Percentiles rank a stretch among this genome's conserved stretches.
phyloP scores from a whole-genome alignment of 2,797 vertebrate genomes.

The Poeciliopsis infans region DNA sequence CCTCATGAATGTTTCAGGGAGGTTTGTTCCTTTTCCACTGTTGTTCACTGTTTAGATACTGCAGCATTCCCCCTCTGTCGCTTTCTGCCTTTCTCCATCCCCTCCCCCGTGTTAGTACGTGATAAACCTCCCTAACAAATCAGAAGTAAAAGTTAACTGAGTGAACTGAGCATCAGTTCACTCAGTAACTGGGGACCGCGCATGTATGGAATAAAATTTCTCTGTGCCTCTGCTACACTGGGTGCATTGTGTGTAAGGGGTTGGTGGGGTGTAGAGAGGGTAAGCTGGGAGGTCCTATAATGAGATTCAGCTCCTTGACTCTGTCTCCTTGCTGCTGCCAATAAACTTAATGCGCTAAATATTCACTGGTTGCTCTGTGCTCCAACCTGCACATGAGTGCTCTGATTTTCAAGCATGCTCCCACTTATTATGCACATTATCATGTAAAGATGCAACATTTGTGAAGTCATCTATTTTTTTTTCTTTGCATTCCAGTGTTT shows the following conservation, averaged over 20 bases:
- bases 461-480: not conserved
- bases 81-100: slow-evolving; percentile 45
- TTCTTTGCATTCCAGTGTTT: not conserved
- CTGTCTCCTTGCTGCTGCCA: slow-evolving; percentile 74
- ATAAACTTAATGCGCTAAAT: slow-evolving; percentile 84
- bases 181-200: slow-evolving; percentile 25
- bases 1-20: slow-evolving; percentile 70
- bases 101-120: slow-evolving; percentile 52
- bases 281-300: slow-evolving; percentile 82
- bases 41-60: slow-evolving; percentile 75
- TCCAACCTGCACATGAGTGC: slow-evolving; percentile 14
- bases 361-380: slow-evolving; percentile 44
- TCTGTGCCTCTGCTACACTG: slow-evolving; percentile 19
- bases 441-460: slow-evolving; percentile 1
- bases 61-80: slow-evolving; percentile 67
- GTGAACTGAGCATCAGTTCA: slow-evolving; percentile 25
- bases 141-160: slow-evolving; percentile 56
- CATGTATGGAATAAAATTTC: slow-evolving; percentile 21
- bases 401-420: slow-evolving; percentile 4
- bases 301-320: slow-evolving; percentile 79
- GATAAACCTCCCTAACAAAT: slow-evolving; percentile 37
- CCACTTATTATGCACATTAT: not conserved
- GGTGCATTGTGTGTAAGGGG: slow-evolving; percentile 80
- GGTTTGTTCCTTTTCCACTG: slow-evolving; percentile 63
- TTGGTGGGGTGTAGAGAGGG: slow-evolving; percentile 52